phyloP scores from a whole-genome alignment of 2,113 vertebrate species.

The Etia nguti region DNA sequence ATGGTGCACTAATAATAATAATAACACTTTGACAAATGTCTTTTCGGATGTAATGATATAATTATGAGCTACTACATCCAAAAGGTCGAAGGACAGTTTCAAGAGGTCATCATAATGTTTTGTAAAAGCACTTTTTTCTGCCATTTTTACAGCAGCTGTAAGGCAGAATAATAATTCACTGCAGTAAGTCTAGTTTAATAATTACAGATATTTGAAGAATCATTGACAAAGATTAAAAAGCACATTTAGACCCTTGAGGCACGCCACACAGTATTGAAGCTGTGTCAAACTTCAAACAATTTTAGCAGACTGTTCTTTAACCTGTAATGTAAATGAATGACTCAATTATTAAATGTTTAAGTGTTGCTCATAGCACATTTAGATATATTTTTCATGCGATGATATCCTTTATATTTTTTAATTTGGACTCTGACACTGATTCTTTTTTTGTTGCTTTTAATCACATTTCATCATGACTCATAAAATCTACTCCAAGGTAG shows the following conservation, averaged over 20 bases:
- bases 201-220: neutral
- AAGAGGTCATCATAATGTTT: neutral
- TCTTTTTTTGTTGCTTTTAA: neutral
- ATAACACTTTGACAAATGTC: neutral
- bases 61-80: neutral
- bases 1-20: neutral
- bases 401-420: neutral
- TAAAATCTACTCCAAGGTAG: neutral
- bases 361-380: neutral
- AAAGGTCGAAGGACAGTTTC: neutral
- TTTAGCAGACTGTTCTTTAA: neutral
- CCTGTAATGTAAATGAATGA: neutral
- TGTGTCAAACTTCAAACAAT: neutral
- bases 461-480: neutral
- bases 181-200: neutral
- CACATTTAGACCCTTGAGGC: neutral
- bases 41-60: neutral
- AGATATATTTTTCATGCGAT: neutral
- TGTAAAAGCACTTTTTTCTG: neutral
- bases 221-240: neutral
- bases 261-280: neutral
- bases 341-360: neutral
- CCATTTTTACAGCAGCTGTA: neutral
- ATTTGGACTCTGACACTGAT: neutral
- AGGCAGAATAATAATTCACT: neutral